Evolutionary conservation across 1,140 invertebrate species (phyloP).

Genomic region (Schlechtendalia chinensis): DNA sequence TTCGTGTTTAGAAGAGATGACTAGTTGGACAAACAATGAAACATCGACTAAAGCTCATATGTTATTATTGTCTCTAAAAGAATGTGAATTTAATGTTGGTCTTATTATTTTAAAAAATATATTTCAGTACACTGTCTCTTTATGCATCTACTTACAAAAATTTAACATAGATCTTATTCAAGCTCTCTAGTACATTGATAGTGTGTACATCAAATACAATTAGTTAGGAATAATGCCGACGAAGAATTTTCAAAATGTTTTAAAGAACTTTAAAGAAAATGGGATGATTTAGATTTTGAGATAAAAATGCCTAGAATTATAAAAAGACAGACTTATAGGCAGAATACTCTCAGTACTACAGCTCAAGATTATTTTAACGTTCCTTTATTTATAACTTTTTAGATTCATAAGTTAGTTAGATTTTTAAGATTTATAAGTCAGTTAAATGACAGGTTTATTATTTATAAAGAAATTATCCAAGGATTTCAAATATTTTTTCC

Average conservation of each 20-base stretch:
- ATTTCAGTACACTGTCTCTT: constrained; percentile 3
- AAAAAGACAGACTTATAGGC: neutral
- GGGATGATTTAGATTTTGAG: constrained; percentile 7
- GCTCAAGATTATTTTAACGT: neutral
- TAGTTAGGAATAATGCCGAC: no score
- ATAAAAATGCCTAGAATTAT: no score
- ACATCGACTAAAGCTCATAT: neutral
- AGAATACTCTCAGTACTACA: neutral
- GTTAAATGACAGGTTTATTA: no score
- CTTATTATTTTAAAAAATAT: neutral
- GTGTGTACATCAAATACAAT: neutral
- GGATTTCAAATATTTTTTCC: neutral
- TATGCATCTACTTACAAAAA: no score
- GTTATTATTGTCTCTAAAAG: no score
- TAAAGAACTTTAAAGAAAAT: constrained; percentile 3
- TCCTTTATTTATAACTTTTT: constrained; percentile 1
- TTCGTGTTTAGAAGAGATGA: no score
- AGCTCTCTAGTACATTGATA: neutral
- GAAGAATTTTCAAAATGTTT: neutral
- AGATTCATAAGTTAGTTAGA: no score
- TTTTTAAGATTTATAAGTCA: constrained; percentile 10
- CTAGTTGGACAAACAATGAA: neutral
- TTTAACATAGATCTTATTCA: neutral
- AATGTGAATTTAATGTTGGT: no score
- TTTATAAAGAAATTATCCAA: no score